A percentile compares a stretch with the other conserved stretches of the same genome.
These are phyloP conservation scores for Escarpia spicata DNA, from an alignment of 2,888 invertebrate genomes.

Conservation along the genomic window DNA sequence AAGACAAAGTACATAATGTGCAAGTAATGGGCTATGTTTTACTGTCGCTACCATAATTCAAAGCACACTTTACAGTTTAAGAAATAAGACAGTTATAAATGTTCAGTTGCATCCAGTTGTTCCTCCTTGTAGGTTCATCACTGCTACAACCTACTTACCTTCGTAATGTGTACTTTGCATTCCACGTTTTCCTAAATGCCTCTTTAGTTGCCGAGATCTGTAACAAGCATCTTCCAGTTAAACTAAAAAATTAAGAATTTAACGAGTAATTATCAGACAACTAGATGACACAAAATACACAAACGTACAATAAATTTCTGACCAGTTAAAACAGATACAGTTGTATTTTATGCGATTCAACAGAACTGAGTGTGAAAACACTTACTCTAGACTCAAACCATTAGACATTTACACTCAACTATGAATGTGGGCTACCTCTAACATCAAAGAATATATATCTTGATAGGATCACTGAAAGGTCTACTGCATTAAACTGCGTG, in stretches of 20 bases:
- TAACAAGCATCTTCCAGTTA: conserved; percentile 32
- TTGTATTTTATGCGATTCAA: too few species aligned
- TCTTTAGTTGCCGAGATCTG: conserved; percentile 77
- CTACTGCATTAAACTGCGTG: not conserved
- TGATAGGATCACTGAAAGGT: not conserved
- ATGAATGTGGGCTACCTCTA: too few species aligned
- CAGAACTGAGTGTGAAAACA: too few species aligned
- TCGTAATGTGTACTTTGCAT: conserved; percentile 86
- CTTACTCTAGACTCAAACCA: too few species aligned
- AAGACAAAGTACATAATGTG: too few species aligned
- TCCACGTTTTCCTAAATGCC: conserved; percentile 66
- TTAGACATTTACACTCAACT: too few species aligned
- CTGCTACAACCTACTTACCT: conserved; percentile 47
- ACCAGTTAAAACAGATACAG: not conserved
- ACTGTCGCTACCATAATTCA: too few species aligned
- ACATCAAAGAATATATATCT: too few species aligned
- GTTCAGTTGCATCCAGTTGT: not conserved
- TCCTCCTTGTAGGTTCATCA: not conserved
- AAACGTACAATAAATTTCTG: not conserved
- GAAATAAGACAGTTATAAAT: not conserved
- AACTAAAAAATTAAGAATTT: not conserved
- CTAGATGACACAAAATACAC: not conserved
- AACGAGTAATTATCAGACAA: not conserved
- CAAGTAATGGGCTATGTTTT: too few species aligned
- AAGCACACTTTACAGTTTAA: not conserved